These are phyloP conservation scores for Brachionichthys hirsutus DNA, from an alignment of 2,113 vertebrate genomes.

Conservation along the genomic window DNA sequence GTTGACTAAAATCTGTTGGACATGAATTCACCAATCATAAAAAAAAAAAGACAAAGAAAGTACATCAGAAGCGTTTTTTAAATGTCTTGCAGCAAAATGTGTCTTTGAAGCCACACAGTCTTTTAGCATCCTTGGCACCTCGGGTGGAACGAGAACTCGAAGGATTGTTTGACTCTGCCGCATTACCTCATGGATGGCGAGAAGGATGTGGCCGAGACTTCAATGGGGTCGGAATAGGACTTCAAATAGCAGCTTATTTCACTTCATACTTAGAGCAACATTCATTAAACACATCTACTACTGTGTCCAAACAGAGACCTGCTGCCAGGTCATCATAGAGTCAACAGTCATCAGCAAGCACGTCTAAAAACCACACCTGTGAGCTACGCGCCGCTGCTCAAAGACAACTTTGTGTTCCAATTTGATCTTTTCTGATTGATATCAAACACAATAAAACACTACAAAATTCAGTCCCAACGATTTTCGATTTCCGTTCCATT, in stretches of 20 bases:
- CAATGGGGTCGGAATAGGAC: constrained; percentile 16
- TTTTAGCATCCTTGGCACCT: constrained; percentile 16
- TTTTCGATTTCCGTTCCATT: constrained; percentile 10
- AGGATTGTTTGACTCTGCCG: constrained; percentile 25
- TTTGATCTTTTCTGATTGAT: constrained; percentile 17
- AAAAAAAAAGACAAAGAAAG: constrained; percentile 35
- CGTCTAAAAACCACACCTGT: constrained; percentile 24
- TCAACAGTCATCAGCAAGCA: constrained; percentile 33
- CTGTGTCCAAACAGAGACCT: constrained; percentile 35
- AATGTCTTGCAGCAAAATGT: constrained; percentile 8
- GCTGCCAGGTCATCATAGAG: constrained; percentile 17
- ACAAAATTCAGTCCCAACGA: constrained; percentile 26
- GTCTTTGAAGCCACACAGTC: constrained; percentile 15
- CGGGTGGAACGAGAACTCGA: constrained; percentile 7
- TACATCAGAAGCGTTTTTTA: constrained; percentile 27
- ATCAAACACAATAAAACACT: constrained; percentile 30
- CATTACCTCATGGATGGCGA: constrained; percentile 16
- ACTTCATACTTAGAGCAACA: constrained; percentile 67
- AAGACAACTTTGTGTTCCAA: constrained; percentile 18
- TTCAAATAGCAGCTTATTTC: constrained; percentile 68
- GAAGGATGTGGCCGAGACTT: constrained; percentile 33
- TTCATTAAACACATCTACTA: constrained; percentile 47
- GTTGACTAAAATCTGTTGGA: neutral
- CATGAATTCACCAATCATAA: constrained; percentile 16
- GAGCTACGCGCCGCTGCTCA: constrained; percentile 27